Conservation (phyloP, 1,140 invertebrate genomes). For the Lamellibrachia luymesi region DNA sequence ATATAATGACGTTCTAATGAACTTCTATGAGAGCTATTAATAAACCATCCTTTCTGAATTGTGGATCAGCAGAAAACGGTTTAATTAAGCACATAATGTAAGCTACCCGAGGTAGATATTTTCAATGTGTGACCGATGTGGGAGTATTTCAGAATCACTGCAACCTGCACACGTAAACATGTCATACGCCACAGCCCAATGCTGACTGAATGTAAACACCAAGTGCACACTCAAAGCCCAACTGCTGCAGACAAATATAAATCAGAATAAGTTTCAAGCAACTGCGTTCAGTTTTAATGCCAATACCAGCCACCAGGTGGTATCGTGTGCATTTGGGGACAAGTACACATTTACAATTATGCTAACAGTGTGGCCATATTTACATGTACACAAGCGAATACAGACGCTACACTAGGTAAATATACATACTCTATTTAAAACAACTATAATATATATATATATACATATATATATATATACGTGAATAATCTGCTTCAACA, state of each 20-base stretch:
- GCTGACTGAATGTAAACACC: no score
- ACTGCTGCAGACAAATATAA: neutral
- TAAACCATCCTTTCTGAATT: no score
- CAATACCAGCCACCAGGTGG: neutral
- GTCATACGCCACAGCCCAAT: no score
- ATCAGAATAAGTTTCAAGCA: neutral
- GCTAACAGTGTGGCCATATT: neutral
- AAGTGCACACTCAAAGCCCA: no score
- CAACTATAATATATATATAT: neutral
- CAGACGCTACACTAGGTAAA: neutral
- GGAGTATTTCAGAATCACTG: neutral
- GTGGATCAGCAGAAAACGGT: no score
- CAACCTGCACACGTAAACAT: no score
- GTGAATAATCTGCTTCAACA: neutral
- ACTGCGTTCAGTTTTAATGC: neutral
- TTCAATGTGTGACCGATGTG: neutral
- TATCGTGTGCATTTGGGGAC: neutral
- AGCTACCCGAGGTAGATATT: neutral
- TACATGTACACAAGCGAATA: neutral
- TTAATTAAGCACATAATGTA: no score
- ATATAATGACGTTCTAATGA: neutral
- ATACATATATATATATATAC: neutral
- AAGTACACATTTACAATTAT: neutral
- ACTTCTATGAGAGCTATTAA: neutral
- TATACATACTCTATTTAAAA: constrained; percentile 6